Base-by-base conservation (phyloP, 2,888 invertebrate species). In the Galerucella calmariensis region DNA sequence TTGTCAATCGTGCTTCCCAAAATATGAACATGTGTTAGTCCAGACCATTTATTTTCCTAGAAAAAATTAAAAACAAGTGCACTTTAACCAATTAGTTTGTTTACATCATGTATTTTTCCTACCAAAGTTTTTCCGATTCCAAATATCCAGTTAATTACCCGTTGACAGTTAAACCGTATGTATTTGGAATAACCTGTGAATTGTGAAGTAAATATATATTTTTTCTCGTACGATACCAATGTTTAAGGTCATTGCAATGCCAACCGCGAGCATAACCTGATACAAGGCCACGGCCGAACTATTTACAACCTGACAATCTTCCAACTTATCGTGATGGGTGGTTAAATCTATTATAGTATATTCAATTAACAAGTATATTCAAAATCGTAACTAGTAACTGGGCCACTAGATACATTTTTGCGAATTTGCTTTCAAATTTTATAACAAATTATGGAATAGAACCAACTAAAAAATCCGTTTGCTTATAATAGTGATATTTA, bases 261-360 rank as follows among this genome's bases (percentile, higher is more conserved):
- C 81, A 81, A 80, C 81, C 80, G 79, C 73, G 80, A 73, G 76
- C 35, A 62, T 62, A 76, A 71, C 74, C 77, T 75, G 77, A 80
- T 80, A 81, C 82, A 82, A 82, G 82, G 82, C 81, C 83, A 83
- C 77, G 82, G 81, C 76, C 80, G 76, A 80, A 41, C 79, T 82
- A 82, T 83, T 82, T 82, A 82, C 81, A 81, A 82, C 79, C 81
- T 81, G 81, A 82, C 80, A 81, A 75, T 79, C 76, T 77, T 80
- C 81, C 80, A 82, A 81, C 78, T 79, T 79, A 80, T 80, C 73
- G 74, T 76, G 72, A 76, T 77, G 76, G 76, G 72, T 56, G 56
- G 56, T 2, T n/a, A 56, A 56, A 56, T 56, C 20, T 56, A 56
- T 56, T 56, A 56, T 56, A 9, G 20, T 56, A 56, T 20, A 51